These are phyloP conservation scores for Oreonectes daqikongensis DNA, from an alignment of 2,797 vertebrate species.

Conservation along the genomic window DNA sequence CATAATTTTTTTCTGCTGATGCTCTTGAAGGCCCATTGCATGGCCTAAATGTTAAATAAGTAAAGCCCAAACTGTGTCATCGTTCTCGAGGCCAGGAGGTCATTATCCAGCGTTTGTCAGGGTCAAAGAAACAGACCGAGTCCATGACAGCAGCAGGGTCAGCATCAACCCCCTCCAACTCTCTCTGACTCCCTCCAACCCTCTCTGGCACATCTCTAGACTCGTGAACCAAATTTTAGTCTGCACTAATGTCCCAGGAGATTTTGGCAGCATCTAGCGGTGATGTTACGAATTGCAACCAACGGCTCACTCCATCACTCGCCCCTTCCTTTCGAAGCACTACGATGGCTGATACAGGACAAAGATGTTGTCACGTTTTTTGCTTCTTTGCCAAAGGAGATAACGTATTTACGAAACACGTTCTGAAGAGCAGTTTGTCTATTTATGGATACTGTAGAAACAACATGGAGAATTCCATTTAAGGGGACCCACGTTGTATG, in stretches of 20 bases:
- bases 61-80: neutral
- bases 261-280: no score
- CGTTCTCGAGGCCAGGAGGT: constrained; percentile 12
- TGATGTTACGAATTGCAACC: no score
- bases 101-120: constrained; percentile 39
- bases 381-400: no score
- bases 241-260: constrained; percentile 21
- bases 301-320: no score
- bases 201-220: neutral
- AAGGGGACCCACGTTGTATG: no score
- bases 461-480: no score
- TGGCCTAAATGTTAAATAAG: neutral
- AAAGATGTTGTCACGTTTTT: no score
- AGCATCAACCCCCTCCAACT: neutral
- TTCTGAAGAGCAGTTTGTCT: no score
- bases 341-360: no score
- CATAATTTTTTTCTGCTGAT: neutral
- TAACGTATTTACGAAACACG: no score
- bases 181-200: constrained; percentile 22
- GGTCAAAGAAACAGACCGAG: constrained; percentile 49
- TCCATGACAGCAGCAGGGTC: constrained; percentile 41
- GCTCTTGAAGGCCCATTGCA: neutral
- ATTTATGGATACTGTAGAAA: no score
- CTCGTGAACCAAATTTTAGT: constrained; percentile 11
- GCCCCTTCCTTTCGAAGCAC: no score